A percentile compares a stretch with the other conserved stretches of the same genome.
phyloP scores from a whole-genome alignment of 2,888 invertebrate genomes.

The Thumatha senex region DNA sequence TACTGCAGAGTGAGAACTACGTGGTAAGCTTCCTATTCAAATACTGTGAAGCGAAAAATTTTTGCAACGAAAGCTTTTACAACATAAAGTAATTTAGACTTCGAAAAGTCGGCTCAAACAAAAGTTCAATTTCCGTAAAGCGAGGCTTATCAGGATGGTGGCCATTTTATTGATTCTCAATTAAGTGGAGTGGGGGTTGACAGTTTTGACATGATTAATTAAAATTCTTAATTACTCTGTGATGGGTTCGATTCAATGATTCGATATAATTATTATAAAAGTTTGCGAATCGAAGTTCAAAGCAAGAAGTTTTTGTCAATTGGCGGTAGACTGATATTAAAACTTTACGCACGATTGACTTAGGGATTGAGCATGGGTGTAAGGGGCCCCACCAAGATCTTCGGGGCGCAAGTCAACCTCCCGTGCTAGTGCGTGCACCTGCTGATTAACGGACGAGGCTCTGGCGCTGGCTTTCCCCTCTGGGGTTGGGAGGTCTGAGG shows the following conservation, averaged over 20 bases:
- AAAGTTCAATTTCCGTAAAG: constrained; percentile 2
- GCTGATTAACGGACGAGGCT: too few relatives aligned
- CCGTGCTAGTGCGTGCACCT: too few relatives aligned
- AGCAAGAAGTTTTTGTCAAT: background rate
- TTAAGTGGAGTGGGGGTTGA: constrained; percentile 18
- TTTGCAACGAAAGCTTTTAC: background rate
- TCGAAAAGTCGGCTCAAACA: background rate
- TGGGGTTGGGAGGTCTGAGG: too few relatives aligned
- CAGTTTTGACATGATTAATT: constrained; percentile 23
- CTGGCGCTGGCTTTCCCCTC: too few relatives aligned
- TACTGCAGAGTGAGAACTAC: too few relatives aligned
- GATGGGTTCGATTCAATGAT: constrained; percentile 3
- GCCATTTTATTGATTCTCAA: constrained; percentile 29
- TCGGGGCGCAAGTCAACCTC: too few relatives aligned
- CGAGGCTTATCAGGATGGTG: constrained; percentile 6
- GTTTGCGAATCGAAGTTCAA: background rate
- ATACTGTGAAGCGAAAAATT: too few relatives aligned
- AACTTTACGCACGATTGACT: too few relatives aligned
- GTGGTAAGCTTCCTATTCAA: too few relatives aligned
- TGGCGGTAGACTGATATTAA: background rate
- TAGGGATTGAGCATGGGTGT: too few relatives aligned
- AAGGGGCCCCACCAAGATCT: too few relatives aligned
- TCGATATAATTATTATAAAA: constrained; percentile 1
- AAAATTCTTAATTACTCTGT: constrained; percentile 14
- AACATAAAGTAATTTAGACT: background rate